A percentile compares a stretch with the other conserved stretches of the same genome.
Conservation (phyloP, 2,888 invertebrate species). For the Trachelus troglodyta region DNA sequence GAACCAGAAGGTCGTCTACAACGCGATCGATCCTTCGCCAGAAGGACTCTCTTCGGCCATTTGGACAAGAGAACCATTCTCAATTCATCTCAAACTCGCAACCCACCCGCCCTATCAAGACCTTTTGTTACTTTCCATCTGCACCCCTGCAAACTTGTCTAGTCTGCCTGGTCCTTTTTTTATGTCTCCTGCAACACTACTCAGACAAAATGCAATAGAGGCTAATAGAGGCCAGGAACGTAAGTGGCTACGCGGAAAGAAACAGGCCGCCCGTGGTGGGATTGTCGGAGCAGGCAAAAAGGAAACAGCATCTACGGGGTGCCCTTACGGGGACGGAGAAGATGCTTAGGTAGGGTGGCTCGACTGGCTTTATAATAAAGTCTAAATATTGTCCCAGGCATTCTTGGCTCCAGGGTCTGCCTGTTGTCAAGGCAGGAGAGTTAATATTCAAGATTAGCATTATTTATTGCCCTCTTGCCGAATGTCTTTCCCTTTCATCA, state of each 20-base stretch:
- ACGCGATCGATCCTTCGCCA: constrained; percentile 6
- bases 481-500: constrained; percentile 17
- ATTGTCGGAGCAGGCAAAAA: not conserved
- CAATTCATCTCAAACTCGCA: not conserved
- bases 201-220: not conserved
- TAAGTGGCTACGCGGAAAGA: constrained; percentile 19
- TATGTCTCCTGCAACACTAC: not conserved
- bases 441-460: constrained; percentile 21
- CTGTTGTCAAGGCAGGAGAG: constrained; percentile 16
- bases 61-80: not conserved
- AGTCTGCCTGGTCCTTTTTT: not conserved
- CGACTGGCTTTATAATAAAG: constrained; percentile 34
- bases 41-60: not conserved
- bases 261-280: constrained; percentile 8
- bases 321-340: constrained; percentile 12
- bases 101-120: not conserved
- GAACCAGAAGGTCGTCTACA: not conserved
- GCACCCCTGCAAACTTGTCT: not conserved
- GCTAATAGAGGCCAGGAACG: constrained; percentile 21
- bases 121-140: not conserved
- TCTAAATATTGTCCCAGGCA: constrained; percentile 38
- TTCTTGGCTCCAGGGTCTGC: constrained; percentile 17
- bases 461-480: constrained; percentile 22
- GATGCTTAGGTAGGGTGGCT: constrained; percentile 10
- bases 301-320: not conserved